Conservation (phyloP, 2,888 invertebrate species). For the Drosophila tanythrix region DNA sequence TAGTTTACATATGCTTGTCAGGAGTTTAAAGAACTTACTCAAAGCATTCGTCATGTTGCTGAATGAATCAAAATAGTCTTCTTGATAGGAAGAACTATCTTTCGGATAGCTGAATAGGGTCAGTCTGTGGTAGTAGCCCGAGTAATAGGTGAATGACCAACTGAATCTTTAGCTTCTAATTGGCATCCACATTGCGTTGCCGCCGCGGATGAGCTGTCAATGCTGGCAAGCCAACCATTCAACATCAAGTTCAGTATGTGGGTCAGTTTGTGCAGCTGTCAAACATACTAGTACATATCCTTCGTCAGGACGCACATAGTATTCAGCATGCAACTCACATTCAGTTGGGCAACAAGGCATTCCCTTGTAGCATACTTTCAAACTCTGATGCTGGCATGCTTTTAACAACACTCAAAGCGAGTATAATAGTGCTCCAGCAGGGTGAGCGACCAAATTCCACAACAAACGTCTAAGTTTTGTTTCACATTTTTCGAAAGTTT, state of each 20-base stretch:
- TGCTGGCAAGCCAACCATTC: slow-evolving; percentile 21
- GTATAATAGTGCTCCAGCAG: slow-evolving; percentile 13
- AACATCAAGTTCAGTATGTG: slow-evolving; percentile 47
- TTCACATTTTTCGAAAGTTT: background rate
- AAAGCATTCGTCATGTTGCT: slow-evolving; percentile 35
- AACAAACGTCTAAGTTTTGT: background rate
- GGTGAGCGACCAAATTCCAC: slow-evolving; percentile 3
- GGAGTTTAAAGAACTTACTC: background rate
- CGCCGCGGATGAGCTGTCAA: slow-evolving; percentile 27
- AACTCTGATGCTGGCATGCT: slow-evolving; percentile 24
- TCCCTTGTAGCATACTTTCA: slow-evolving; percentile 46
- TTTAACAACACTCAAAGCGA: slow-evolving; percentile 22
- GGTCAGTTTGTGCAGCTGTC: slow-evolving; percentile 75
- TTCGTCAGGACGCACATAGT: background rate
- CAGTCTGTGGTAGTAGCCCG: slow-evolving; percentile 11
- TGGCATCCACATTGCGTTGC: slow-evolving; percentile 29
- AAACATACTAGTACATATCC: background rate
- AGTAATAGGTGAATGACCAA: slow-evolving; percentile 18
- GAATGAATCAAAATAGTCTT: slow-evolving; percentile 41
- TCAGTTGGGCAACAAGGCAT: slow-evolving; percentile 22
- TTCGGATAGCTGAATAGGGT: slow-evolving; percentile 1
- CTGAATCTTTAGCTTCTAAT: slow-evolving; percentile 6
- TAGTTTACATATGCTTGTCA: background rate
- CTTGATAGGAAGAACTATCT: background rate
- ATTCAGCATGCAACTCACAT: slow-evolving; percentile 37